Percentiles rank a stretch among this genome's conserved stretches.
phyloP scores from a whole-genome alignment of 2,113 vertebrate genomes.

The Anthoscopus minutus region DNA sequence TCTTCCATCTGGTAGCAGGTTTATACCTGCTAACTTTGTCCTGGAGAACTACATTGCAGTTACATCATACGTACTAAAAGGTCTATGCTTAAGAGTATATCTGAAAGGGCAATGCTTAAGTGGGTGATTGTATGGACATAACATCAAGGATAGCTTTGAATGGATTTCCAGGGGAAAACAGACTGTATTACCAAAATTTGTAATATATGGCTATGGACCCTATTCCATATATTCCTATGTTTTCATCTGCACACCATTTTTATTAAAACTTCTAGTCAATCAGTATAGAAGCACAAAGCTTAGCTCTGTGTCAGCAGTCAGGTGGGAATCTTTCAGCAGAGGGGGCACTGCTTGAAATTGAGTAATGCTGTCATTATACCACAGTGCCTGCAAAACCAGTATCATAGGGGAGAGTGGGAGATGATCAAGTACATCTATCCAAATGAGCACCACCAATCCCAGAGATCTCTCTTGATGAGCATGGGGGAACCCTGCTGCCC shows the following conservation, averaged over 20 bases:
- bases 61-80: background rate
- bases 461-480: background rate
- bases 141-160: background rate
- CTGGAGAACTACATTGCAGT: background rate
- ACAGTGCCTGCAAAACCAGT: background rate
- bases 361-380: background rate
- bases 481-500: background rate
- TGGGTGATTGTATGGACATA: fast-evolving
- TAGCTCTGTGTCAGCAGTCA: background rate
- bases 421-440: background rate
- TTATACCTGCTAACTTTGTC: background rate
- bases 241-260: background rate
- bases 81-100: background rate
- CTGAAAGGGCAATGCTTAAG: background rate
- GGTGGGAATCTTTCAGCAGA: background rate
- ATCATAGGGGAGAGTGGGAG: background rate
- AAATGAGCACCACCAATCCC: background rate
- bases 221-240: background rate
- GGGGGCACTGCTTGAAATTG: background rate
- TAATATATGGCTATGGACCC: background rate
- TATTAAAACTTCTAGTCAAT: background rate
- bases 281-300: background rate
- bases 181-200: background rate
- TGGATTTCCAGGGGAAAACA: background rate
- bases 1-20: background rate